Evolutionary conservation across 1,140 invertebrate species (phyloP).

Genomic region (Lethocerus indicus): DNA sequence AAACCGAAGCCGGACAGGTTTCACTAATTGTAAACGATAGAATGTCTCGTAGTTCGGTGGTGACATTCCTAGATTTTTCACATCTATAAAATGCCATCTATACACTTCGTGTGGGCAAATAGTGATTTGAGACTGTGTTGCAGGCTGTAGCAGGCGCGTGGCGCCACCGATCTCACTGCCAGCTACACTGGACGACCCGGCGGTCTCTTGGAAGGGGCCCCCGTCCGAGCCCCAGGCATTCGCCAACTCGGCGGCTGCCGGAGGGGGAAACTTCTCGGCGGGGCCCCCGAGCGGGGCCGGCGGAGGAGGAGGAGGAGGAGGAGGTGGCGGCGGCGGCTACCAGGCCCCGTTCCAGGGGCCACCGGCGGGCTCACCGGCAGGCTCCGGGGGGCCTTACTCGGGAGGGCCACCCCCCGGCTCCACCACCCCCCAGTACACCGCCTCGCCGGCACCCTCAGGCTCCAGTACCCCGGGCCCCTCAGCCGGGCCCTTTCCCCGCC

Average conservation of each 20-base stretch:
- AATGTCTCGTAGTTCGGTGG: too few species aligned
- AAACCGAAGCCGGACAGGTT: too few species aligned
- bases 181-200: slow-evolving; percentile 48
- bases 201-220: slow-evolving; percentile 46
- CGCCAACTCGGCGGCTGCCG: slow-evolving; percentile 34
- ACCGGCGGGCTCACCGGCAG: slow-evolving; percentile 43
- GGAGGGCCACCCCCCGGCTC: slow-evolving; percentile 47
- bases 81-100: too few species aligned
- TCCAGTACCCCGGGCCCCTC: slow-evolving; percentile 54
- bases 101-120: background rate
- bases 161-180: slow-evolving; percentile 38
- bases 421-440: slow-evolving; percentile 53
- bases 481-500: slow-evolving; percentile 37
- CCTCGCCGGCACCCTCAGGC: slow-evolving; percentile 55
- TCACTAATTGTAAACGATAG: too few species aligned
- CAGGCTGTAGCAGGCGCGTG: slow-evolving; percentile 44
- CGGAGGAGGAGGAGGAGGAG: slow-evolving; percentile 20
- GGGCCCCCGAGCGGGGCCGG: slow-evolving; percentile 28
- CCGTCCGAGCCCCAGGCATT: slow-evolving; percentile 42
- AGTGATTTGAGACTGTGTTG: slow-evolving; percentile 16
- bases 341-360: slow-evolving; percentile 41
- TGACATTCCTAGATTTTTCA: too few species aligned
- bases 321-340: slow-evolving; percentile 34
- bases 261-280: slow-evolving; percentile 20
- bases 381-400: slow-evolving; percentile 43